phyloP scores from a whole-genome alignment of 2,113 vertebrate genomes.

The Cacatua alba region DNA sequence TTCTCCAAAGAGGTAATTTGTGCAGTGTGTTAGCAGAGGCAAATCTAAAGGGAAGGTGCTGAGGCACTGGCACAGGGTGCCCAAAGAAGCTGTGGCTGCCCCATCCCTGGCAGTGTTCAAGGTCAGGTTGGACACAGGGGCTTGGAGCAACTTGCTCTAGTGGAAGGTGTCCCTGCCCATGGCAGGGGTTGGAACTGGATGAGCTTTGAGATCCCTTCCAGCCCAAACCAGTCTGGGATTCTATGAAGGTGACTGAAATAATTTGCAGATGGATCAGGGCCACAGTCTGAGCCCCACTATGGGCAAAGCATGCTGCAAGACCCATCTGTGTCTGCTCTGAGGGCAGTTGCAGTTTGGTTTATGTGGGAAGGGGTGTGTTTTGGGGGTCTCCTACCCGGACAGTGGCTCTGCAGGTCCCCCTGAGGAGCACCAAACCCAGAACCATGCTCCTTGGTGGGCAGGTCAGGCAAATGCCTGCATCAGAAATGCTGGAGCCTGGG shows the following conservation, averaged over 20 bases:
- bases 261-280: background rate
- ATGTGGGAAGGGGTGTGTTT: background rate
- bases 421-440: background rate
- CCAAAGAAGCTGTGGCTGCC: background rate
- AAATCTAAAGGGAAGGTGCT: background rate
- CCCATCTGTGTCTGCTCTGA: background rate
- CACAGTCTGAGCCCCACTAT: background rate
- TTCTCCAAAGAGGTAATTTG: background rate
- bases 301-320: background rate
- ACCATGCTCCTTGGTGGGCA: accelerated
- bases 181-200: background rate
- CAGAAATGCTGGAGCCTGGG: background rate
- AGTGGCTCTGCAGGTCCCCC: background rate
- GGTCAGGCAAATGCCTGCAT: background rate
- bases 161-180: background rate
- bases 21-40: background rate
- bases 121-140: background rate
- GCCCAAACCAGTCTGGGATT: background rate
- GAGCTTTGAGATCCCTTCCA: background rate
- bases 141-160: no score
- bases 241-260: background rate
- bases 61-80: background rate
- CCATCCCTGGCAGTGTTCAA: background rate
- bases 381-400: accelerated
- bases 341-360: accelerated